Evolutionary conservation across 37 sponge, comb jelly and placozoan species (phyloP).

Genomic region (Aphrocallistes beatrix): DNA sequence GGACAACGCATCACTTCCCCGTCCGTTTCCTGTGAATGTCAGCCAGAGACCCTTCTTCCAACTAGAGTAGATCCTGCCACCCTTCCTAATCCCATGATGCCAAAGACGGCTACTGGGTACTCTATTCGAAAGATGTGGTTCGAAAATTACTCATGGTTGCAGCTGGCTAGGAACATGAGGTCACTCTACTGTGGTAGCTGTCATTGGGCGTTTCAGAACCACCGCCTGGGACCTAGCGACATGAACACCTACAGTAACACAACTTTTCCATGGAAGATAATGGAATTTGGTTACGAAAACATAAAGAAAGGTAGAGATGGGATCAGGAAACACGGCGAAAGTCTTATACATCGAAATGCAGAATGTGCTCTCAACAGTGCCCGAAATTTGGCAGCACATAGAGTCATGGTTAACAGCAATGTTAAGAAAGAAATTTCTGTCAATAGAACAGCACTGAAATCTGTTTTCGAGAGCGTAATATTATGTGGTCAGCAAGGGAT

Average conservation of each 20-base stretch:
- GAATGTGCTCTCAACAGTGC: neutral
- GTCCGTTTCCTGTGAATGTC: neutral
- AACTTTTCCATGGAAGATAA: neutral
- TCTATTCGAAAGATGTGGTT: neutral
- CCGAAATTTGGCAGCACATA: neutral
- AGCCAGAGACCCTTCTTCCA: neutral
- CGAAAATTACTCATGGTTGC: conserved; percentile 1
- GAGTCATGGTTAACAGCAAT: neutral
- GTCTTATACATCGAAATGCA: neutral
- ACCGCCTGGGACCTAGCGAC: neutral
- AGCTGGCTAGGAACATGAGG: neutral
- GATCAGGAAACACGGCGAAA: neutral
- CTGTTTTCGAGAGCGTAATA: neutral
- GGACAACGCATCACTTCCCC: neutral
- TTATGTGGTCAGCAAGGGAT: conserved; percentile 1
- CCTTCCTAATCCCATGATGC: conserved; percentile 2
- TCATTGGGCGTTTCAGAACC: neutral
- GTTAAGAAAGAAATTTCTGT: neutral
- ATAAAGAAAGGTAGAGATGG: conserved; percentile 2
- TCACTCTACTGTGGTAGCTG: conserved; percentile 9
- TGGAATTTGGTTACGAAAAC: neutral
- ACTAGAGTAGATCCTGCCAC: neutral
- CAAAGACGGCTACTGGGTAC: conserved; percentile 4
- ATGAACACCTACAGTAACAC: neutral
- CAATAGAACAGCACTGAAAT: neutral